phyloP scores from a whole-genome alignment of 1,140 invertebrate species.

The Bombus breviceps region DNA sequence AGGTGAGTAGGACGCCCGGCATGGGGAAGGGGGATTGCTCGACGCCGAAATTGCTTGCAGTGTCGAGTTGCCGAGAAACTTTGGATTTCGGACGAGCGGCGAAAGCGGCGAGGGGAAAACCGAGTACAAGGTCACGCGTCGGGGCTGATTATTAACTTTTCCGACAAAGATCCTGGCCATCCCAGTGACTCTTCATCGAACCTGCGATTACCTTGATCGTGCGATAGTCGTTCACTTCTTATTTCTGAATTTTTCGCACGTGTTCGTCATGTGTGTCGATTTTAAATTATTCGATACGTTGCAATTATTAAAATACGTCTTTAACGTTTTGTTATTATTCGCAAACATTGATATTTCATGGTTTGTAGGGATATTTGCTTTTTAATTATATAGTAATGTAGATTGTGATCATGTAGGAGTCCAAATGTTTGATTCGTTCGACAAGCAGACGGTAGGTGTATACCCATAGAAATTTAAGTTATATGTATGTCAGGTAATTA shows the following conservation, averaged over 20 bases:
- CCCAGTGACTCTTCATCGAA: constrained; percentile 43
- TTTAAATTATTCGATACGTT: background rate
- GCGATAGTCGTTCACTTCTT: background rate
- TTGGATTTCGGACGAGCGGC: constrained; percentile 76
- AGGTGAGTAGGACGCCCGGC: constrained; percentile 57
- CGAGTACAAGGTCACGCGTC: constrained; percentile 82
- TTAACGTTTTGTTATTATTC: too few species aligned
- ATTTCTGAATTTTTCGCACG: too few species aligned
- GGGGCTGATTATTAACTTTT: constrained; percentile 82
- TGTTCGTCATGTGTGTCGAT: too few species aligned
- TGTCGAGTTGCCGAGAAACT: constrained; percentile 80
- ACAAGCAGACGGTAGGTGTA: background rate
- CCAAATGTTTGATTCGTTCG: background rate
- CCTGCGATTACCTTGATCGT: background rate
- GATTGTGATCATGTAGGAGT: too few species aligned
- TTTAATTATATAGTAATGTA: too few species aligned
- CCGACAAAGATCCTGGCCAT: constrained; percentile 66
- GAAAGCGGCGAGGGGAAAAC: constrained; percentile 70
- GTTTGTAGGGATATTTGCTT: too few species aligned
- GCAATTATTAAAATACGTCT: too few species aligned
- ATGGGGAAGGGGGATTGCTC: constrained; percentile 54
- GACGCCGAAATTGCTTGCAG: constrained; percentile 81
- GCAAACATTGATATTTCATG: too few species aligned
- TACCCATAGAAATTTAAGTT: background rate
- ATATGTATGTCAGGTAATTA: background rate